Conservation (phyloP, 1,140 invertebrate species). For the Drosophila sturtevanti region DNA sequence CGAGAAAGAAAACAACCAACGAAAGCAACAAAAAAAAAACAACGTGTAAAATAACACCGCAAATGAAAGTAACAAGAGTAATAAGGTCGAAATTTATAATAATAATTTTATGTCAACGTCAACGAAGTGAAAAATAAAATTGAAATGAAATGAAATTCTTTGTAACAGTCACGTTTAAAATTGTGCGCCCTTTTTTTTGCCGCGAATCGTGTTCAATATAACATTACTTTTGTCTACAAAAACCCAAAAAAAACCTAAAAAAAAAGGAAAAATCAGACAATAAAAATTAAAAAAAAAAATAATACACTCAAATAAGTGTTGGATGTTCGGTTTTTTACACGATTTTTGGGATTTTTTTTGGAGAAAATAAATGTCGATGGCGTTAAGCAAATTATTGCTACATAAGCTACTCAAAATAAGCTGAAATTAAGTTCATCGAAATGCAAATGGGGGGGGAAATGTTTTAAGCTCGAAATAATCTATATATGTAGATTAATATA, state of each 20-base stretch:
- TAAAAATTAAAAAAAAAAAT: not conserved
- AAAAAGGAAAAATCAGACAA: conserved; percentile 1
- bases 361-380: conserved; percentile 56
- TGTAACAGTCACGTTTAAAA: conserved; percentile 78
- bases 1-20: not conserved
- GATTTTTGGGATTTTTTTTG: conserved; percentile 19
- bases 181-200: conserved; percentile 60
- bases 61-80: conserved; percentile 79
- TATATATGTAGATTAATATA: no score
- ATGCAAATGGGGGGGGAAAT: not conserved
- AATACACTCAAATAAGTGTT: conserved; percentile 21
- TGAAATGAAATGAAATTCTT: conserved; percentile 76
- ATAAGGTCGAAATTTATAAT: conserved; percentile 79
- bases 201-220: conserved; percentile 52
- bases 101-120: conserved; percentile 76
- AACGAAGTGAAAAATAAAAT: conserved; percentile 53
- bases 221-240: conserved; percentile 40
- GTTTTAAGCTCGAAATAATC: not conserved
- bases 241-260: conserved; percentile 6
- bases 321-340: conserved; percentile 20
- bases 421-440: not conserved
- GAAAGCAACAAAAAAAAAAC: conserved; percentile 13
- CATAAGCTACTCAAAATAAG: conserved; percentile 37
- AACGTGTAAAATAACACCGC: conserved; percentile 36
- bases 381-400: conserved; percentile 65